These are phyloP conservation scores for Euborellia annulipes DNA, from an alignment of 1,140 invertebrate genomes.

Conservation along the genomic window DNA sequence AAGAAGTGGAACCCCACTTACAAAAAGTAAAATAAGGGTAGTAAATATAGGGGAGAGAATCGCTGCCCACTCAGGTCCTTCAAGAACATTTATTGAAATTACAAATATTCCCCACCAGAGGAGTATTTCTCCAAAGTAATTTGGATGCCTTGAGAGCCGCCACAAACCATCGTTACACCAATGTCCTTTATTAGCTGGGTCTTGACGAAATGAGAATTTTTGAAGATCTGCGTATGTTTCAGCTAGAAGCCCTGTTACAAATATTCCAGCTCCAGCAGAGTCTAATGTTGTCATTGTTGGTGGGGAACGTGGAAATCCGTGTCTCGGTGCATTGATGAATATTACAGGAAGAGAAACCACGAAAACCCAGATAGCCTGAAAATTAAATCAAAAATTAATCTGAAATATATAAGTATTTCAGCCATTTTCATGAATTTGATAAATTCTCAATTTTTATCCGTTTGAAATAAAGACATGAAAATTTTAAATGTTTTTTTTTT, in stretches of 20 bases:
- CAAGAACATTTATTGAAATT: slow-evolving; percentile 71
- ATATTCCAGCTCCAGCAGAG: slow-evolving; percentile 67
- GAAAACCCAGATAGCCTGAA: slow-evolving; percentile 82
- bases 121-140: slow-evolving; percentile 89
- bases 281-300: slow-evolving; percentile 68
- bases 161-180: slow-evolving; percentile 83
- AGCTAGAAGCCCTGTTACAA: slow-evolving; percentile 63
- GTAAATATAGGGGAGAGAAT: slow-evolving; percentile 80
- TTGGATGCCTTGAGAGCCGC: slow-evolving; percentile 80
- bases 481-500: too few relatives aligned
- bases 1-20: slow-evolving; percentile 70
- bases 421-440: too few relatives aligned
- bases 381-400: too few relatives aligned
- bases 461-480: too few relatives aligned
- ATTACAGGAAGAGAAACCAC: slow-evolving; percentile 80
- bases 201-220: slow-evolving; percentile 76
- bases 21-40: slow-evolving; percentile 70
- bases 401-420: too few relatives aligned
- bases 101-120: slow-evolving; percentile 90
- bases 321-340: slow-evolving; percentile 74
- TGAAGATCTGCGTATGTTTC: slow-evolving; percentile 84
- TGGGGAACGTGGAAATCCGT: slow-evolving; percentile 39
- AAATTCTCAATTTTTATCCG: too few relatives aligned
- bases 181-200: slow-evolving; percentile 71
- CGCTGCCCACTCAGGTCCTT: slow-evolving; percentile 62